Base-by-base conservation (phyloP, 1,140 invertebrate genomes). In the Lasaia peninsularis region DNA sequence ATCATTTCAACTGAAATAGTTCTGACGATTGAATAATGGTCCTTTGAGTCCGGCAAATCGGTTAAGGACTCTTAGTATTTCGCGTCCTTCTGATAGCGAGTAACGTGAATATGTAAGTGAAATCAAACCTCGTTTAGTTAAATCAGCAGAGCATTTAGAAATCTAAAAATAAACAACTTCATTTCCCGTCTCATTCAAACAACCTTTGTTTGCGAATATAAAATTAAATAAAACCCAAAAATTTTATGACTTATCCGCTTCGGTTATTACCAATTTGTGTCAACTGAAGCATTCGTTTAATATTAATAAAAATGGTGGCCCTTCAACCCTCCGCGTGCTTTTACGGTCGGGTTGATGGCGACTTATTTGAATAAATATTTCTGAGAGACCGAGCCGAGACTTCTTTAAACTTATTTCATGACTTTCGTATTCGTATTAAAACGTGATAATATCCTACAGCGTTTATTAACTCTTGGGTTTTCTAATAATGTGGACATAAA, bases 311-410 rank as follows among this genome's bases (percentile, higher is more conserved):
- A 84, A 71, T 77, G 75, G 72, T 79, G 74, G 73, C 73, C 71
- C 71, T 71, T 78, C 78, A 83, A 78, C 75, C 80, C 79, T 81
- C 65, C 48, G 69, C 76, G 72, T 75, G 67, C 74, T 79, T 85
- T 86, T 86, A 86, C 82, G 85, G 75, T 83, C 73, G 75, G 80
- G 62, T 86, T 81, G 75, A 83, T 82, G 78, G 80, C 74, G 75
- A 83, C 79, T 84, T 86, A 88, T 88, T 88, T 88, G 76, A 88
- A 86, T 88, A 86, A 85, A 86, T 86, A 88, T 85, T 80, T 86
- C 68, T 70, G 69, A 76, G 80, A 67, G 66, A 69, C 63, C 68
- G 63, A 69, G 61, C 53, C 67, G 59, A 58, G 59, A 66, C 50
- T 57, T 67, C 60, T 69, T 78, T 70, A 66, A 76, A 77, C 76